Evolutionary conservation across 2,888 invertebrate species (phyloP), one percentile per base, ranked within the genome.

Genomic region (Stenurella melanura): DNA sequence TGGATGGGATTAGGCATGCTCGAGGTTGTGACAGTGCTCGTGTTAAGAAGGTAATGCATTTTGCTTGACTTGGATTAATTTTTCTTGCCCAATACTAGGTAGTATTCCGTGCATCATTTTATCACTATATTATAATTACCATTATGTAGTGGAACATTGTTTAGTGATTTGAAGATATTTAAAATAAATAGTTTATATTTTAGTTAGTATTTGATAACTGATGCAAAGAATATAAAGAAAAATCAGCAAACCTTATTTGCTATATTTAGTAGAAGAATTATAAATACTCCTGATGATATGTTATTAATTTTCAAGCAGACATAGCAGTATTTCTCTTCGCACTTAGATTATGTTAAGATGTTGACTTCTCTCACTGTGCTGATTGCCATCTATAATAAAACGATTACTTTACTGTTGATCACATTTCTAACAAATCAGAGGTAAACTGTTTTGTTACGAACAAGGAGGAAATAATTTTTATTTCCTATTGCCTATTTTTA

Each of bases 1-100:
- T 90, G 89, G 90, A 90, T 87, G 90, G 90, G 84, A 88, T 89
- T 86, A 89, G 89, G 89, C 90, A 90, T 90, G 90, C 88, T 87
- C 88, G 89, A 87, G 87, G 87, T 88, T 89, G 89, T 88, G 84
- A 86, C 83, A 85, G 81, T 88, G 85, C 87, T 87, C 88, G 87
- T 87, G 81, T 86, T 87, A 88, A 88, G 80, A 89, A 89, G 89
- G 89, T 89, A 89, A 89, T 88, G 86, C 83, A 77, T 78, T 80
- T 69, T 79, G 80, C 72, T 74, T 75, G 75, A 68, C 34, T 63
- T 60, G 38, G 56, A 50, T n/a, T 50, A 50, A 50, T 50, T 50
- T 69, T n/a, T 26, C 15, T n/a, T 61, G 17, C 64, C 42, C 19
- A 64, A 10, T 17, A 38, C 6, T 57, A 75, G 66, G 54, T 66